Evolutionary conservation across 2,113 vertebrate genomes (phyloP).

Genomic region (Eidolon helvum): DNA sequence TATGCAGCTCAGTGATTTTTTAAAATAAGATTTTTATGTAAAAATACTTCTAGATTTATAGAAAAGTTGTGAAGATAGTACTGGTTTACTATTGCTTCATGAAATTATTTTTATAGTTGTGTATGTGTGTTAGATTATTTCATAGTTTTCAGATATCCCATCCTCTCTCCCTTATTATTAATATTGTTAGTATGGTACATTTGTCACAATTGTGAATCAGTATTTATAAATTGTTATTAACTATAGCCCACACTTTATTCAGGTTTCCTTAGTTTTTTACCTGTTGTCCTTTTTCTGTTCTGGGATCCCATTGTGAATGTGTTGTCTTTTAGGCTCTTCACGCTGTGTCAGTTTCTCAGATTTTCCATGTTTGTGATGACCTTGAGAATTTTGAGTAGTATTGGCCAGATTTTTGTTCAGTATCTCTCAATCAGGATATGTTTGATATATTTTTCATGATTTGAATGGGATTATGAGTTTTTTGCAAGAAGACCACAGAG

Average conservation of each 20-base stretch:
- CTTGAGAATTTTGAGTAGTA: neutral
- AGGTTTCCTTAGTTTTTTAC: neutral
- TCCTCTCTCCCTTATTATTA: neutral
- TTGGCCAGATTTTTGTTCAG: neutral
- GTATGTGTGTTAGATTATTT: no score
- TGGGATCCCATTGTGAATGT: neutral
- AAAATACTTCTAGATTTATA: neutral
- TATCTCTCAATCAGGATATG: neutral
- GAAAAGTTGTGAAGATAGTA: neutral
- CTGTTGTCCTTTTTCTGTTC: neutral
- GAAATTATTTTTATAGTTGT: no score
- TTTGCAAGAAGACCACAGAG: neutral
- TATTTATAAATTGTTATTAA: slow-evolving; percentile 5
- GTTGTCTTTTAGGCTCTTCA: neutral
- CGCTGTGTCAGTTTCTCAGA: neutral
- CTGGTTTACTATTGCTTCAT: no score
- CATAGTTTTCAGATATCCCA: neutral
- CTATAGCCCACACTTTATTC: neutral
- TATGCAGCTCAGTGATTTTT: neutral
- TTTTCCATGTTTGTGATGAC: neutral
- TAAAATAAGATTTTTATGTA: neutral
- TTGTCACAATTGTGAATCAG: neutral
- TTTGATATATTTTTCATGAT: neutral
- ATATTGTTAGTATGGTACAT: neutral
- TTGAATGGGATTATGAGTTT: neutral